Base-by-base conservation (phyloP, 2,888 invertebrate species). In the Oasisia sp. region DNA sequence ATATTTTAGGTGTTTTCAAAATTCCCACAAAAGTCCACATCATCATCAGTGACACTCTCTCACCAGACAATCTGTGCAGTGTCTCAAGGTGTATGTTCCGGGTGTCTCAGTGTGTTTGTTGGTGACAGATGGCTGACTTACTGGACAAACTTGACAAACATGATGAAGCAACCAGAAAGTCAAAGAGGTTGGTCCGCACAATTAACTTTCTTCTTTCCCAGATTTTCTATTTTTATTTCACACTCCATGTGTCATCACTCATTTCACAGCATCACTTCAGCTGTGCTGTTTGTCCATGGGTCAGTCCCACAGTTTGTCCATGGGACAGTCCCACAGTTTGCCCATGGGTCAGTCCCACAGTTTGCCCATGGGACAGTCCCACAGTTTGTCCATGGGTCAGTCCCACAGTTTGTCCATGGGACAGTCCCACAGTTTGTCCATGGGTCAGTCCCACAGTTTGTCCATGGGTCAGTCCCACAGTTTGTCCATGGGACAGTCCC, bases 81-180 rank as follows among this genome's bases (percentile, higher is more conserved):
- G 27, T 90, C 32, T 90, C 90, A 90, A 27, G 8, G 32, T 90
- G 74, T 27, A 9, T 58, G 58, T 58, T 14, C 27, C 0, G 27
- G 58, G 12, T 58, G 58, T 14, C 14, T 58, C 5, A 58, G 27
- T 32, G n/a, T 27, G n/a, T 91, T 91, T 91, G 38, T 91, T 92
- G 32, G 89, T 94, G 92, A 12, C 91, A 96, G 95, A 93, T 96
- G 93, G 94, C 94, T 94, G 95, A 95, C 14, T 92, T 96, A n/a
- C 94, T 96, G 95, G 95, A 95, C 92, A 95, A 95, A 19, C 94
- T 96, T 74, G 96, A 96, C 91, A 93, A 94, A 89, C 95, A 96
- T 93, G 96, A 96, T 92, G 95, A 95, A 58, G 92, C 94, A 3
- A 93, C 96, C 58, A 94, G 95, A 91, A 95, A 95, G 93, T 94